Evolutionary conservation across 2,797 vertebrate species (phyloP).

Genomic region (Pantherophis alleghaniensis): DNA sequence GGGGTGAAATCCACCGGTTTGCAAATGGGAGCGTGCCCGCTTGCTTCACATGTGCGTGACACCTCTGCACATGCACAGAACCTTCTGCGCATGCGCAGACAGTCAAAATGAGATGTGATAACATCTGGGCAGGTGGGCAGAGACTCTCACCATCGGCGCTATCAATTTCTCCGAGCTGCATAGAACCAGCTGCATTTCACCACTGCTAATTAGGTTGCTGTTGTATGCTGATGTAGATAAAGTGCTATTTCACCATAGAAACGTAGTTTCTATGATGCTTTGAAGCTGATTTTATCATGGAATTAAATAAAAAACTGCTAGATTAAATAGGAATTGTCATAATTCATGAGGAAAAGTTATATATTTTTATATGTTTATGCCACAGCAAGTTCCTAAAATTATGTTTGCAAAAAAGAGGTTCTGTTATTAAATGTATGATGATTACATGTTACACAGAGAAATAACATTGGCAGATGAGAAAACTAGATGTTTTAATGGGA

Average conservation of each 20-base stretch:
- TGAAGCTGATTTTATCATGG: background rate
- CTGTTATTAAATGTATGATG: background rate
- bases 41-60: too few relatives aligned
- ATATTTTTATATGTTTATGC: background rate
- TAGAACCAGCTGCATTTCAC: too few relatives aligned
- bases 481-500: background rate
- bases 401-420: background rate
- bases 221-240: background rate
- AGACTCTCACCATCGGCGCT: too few relatives aligned
- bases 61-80: too few relatives aligned
- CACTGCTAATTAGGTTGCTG: background rate
- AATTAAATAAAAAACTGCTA: background rate
- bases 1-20: too few relatives aligned
- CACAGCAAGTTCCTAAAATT: background rate
- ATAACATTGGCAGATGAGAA: background rate
- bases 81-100: too few relatives aligned
- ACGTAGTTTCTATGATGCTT: conserved; percentile 2
- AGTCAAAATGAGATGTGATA: too few relatives aligned
- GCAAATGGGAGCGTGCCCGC: too few relatives aligned
- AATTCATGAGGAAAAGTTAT: background rate
- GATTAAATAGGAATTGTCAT: conserved; percentile 13
- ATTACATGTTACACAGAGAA: background rate
- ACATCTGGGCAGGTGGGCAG: too few relatives aligned
- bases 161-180: too few relatives aligned
- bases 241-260: conserved; percentile 6